Percentiles rank a stretch among this genome's conserved stretches.
These are phyloP conservation scores for Brachyptera putata DNA, from an alignment of 2,888 invertebrate species.

Conservation along the genomic window DNA sequence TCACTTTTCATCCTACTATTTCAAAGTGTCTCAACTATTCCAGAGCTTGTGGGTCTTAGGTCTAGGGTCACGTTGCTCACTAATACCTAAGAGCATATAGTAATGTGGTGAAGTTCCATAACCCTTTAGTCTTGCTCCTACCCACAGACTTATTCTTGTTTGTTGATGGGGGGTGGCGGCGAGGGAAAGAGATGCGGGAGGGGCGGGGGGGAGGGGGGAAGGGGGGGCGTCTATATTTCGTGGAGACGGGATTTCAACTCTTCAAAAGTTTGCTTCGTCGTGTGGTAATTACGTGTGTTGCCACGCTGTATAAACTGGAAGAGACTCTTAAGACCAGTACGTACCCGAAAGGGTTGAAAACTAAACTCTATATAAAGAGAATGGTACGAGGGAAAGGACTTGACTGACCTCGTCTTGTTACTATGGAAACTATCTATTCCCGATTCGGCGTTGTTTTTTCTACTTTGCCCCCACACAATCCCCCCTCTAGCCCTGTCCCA, in stretches of 20 bases:
- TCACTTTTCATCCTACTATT: too few species aligned
- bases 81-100: too few species aligned
- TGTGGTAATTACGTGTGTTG: not conserved
- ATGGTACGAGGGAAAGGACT: not conserved
- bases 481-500: too few species aligned
- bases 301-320: not conserved
- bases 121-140: too few species aligned
- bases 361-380: not conserved
- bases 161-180: not conserved
- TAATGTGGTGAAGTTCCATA: too few species aligned
- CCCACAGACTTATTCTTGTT: not conserved
- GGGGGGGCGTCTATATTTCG: too few species aligned
- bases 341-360: not conserved
- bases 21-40: too few species aligned
- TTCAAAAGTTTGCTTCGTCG: not conserved
- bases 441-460: slow-evolving; percentile 9
- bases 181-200: too few species aligned
- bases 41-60: too few species aligned
- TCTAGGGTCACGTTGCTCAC: too few species aligned
- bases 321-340: not conserved
- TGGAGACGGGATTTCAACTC: not conserved
- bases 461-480: too few species aligned
- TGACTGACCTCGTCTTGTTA: slow-evolving; percentile 17
- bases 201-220: not conserved
- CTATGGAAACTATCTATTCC: slow-evolving; percentile 16